Percentiles rank a stretch among this genome's conserved stretches.
Conservation (phyloP, 2,888 invertebrate genomes). For the Melikaiella ostensackeni region DNA sequence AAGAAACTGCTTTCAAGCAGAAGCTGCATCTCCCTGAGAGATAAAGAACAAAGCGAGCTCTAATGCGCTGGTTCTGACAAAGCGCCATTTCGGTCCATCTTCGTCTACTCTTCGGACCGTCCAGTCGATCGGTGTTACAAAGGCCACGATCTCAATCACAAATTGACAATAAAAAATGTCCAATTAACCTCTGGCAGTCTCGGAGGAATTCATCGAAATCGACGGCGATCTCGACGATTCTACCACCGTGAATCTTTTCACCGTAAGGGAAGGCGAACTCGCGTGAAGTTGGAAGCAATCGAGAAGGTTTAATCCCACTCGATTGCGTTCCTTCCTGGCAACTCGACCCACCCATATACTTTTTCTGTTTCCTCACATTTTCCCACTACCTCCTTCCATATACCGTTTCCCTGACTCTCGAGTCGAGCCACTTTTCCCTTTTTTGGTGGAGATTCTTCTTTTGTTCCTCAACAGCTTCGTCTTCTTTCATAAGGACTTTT, state of each 20-base stretch:
- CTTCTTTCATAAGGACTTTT: constrained; percentile 47
- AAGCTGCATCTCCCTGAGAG: constrained; percentile 47
- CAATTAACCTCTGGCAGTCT: constrained; percentile 71
- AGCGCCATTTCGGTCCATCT: constrained; percentile 64
- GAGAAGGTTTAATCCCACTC: constrained; percentile 75
- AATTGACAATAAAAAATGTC: constrained; percentile 77
- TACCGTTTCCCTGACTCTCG: constrained; percentile 48
- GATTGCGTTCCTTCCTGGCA: constrained; percentile 72
- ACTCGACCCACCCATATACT: constrained; percentile 55
- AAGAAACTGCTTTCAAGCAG: constrained; percentile 44
- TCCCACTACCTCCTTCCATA: constrained; percentile 59
- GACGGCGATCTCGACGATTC: constrained; percentile 51
- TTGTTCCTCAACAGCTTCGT: constrained; percentile 61
- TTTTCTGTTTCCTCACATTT: constrained; percentile 58
- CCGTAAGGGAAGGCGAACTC: constrained; percentile 60
- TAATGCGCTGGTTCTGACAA: constrained; percentile 66
- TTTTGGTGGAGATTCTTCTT: constrained; percentile 57
- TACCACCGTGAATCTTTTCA: constrained; percentile 61
- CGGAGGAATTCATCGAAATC: constrained; percentile 52
- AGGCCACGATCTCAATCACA: constrained; percentile 73
- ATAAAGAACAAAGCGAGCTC: constrained; percentile 70
- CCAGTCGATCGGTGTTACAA: constrained; percentile 59
- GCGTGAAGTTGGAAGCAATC: constrained; percentile 75
- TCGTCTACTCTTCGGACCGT: constrained; percentile 50
- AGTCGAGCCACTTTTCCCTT: constrained; percentile 62